Conservation (phyloP, 2,797 vertebrate genomes). For the Petrocephalus schoutedeni region DNA sequence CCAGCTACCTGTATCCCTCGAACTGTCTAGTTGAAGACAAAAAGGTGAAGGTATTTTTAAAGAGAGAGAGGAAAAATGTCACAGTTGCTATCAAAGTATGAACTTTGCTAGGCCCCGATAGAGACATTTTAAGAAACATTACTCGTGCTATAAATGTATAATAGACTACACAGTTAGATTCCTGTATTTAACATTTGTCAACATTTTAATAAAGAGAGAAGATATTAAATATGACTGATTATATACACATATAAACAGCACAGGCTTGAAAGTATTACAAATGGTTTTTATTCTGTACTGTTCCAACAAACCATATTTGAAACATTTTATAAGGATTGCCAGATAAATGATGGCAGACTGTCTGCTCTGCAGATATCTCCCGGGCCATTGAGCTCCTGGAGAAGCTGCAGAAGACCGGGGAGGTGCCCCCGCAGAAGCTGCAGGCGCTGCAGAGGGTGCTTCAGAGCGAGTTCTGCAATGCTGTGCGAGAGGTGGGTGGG, state of each 20-base stretch:
- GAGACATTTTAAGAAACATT: neutral
- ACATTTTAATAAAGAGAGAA: neutral
- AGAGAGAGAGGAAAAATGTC: neutral
- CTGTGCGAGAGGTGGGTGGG: conserved; percentile 85
- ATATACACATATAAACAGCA: neutral
- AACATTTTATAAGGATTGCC: neutral
- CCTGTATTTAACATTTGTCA: neutral
- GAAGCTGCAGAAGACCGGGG: conserved; percentile 92
- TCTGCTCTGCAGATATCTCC: conserved; percentile 75
- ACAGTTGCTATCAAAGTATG: neutral
- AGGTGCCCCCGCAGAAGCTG: conserved; percentile 94
- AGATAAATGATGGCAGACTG: neutral
- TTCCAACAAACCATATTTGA: neutral
- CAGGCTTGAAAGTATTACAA: neutral
- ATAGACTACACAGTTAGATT: neutral
- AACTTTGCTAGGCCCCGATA: neutral
- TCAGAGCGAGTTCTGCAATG: conserved; percentile 98
- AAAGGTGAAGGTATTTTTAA: neutral
- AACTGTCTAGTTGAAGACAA: neutral
- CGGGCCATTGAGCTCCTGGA: conserved; percentile 95
- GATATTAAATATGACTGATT: neutral
- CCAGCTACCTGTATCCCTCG: too few species aligned
- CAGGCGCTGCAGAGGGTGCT: conserved; percentile 94
- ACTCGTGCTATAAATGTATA: neutral
- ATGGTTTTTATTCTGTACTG: neutral